phyloP scores from a whole-genome alignment of 2,113 vertebrate genomes.

The Desmodus rotundus region DNA sequence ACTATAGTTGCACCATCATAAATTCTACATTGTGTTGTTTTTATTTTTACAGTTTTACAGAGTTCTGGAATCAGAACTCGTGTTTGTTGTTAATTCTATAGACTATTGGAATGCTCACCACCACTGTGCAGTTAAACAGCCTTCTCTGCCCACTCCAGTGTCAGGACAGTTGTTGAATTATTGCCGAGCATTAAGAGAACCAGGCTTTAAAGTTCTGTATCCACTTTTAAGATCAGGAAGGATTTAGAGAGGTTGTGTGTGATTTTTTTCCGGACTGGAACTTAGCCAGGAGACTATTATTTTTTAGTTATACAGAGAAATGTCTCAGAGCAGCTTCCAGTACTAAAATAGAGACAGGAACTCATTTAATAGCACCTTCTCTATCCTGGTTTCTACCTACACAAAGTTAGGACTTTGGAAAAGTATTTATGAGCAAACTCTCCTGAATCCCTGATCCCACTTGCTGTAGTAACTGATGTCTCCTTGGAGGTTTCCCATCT shows the following conservation, averaged over 20 bases:
- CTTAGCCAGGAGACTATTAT: conserved; percentile 43
- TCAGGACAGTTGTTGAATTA: background rate
- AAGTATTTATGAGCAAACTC: conserved; percentile 51
- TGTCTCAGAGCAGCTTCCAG: conserved; percentile 30
- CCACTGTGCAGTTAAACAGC: background rate
- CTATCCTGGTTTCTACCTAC: background rate
- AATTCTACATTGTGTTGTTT: background rate
- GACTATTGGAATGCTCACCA: background rate
- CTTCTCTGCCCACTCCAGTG: background rate
- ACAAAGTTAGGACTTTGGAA: conserved; percentile 33
- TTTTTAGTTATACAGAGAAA: conserved; percentile 23
- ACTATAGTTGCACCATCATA: background rate
- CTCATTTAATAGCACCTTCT: conserved; percentile 24
- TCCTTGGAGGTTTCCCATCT: conserved; percentile 60
- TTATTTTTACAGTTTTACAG: background rate
- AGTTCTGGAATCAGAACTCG: background rate
- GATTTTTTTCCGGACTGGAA: conserved; percentile 29
- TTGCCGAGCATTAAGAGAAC: background rate
- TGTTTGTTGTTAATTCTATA: background rate
- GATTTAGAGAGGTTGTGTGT: background rate
- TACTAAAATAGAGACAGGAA: conserved; percentile 54
- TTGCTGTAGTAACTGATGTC: conserved; percentile 40
- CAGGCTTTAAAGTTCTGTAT: background rate
- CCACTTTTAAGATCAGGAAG: conserved; percentile 5
- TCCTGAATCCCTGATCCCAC: conserved; percentile 48